Percentiles rank a stretch among this genome's conserved stretches.
These are phyloP conservation scores for Semnopithecus entellus DNA, from an alignment of 2,113 vertebrate genomes.

Conservation along the genomic window DNA sequence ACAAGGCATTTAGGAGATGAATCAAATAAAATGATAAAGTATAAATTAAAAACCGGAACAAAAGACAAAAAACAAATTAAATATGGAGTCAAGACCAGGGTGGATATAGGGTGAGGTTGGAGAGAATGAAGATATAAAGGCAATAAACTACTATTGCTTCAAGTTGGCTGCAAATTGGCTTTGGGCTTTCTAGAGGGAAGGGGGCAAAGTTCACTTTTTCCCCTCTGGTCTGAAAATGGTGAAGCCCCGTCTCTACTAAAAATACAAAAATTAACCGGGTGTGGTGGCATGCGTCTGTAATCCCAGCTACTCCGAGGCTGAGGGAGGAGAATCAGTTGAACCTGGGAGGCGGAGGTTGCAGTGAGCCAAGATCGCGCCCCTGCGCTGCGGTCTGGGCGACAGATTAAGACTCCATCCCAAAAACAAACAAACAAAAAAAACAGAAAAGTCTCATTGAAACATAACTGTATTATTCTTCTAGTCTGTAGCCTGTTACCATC, in stretches of 20 bases:
- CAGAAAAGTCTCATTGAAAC: not conserved
- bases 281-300: too few relatives aligned
- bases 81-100: not conserved
- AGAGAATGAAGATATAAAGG: not conserved
- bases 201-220: not conserved
- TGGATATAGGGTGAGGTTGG: not conserved
- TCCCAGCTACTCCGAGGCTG: too few relatives aligned
- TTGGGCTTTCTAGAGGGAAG: not conserved
- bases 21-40: not conserved
- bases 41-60: not conserved
- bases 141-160: not conserved
- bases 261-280: too few relatives aligned
- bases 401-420: too few relatives aligned
- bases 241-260: too few relatives aligned
- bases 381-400: too few relatives aligned
- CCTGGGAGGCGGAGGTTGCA: too few relatives aligned
- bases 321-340: too few relatives aligned
- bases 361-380: too few relatives aligned
- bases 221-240: not conserved
- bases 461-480: accelerated
- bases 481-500: not conserved
- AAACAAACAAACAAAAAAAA: too few relatives aligned
- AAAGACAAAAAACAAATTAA: not conserved
- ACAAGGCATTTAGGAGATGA: not conserved
- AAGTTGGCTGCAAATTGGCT: not conserved